Evolutionary conservation across 1,140 invertebrate genomes (phyloP), one percentile per base, ranked within the genome.

Genomic region (Archivesica marissinica): DNA sequence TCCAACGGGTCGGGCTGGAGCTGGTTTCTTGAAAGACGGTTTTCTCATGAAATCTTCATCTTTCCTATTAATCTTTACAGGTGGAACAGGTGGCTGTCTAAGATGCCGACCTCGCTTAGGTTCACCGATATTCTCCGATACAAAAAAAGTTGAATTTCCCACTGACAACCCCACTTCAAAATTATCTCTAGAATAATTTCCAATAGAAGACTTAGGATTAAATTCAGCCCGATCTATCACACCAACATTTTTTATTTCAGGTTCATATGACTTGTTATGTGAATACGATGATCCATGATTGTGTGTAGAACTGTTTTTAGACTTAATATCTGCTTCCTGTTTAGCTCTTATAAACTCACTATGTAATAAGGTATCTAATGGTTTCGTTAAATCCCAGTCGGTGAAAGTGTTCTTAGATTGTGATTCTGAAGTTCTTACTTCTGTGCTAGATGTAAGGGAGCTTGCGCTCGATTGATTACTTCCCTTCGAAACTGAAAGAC

Each of bases 21-120:
- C 68, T 54, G 86, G 86, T 68, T 90, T 92, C 38, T 87, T 88
- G 25, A 88, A 59, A 47, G 88, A 91, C 23, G 88, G 82, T 70
- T 70, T 87, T 13, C 88, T 52, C 41, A 72, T 59, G 74, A 89
- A 80, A 52, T 87, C 61, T 28, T 30, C 15, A 33, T 66, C 70
- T 52, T 50, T 41, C 23, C 56, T 86, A 66, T 74, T 56, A n/a
- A 25, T 61, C 17, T 23, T 54, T 25, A 56, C 75, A 44, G 86
- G 88, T 61, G 88, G 87, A 59, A 85, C 85, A 17, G 89, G 88
- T 23, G 87, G 87, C 59, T 88, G 87, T 30, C 87, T 82, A 41
- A 88, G 68, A 4, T 50, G 76, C 7, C 68, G 66, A 15, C 30
- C 17, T 50, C 17, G 50, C 50, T 64, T 83, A 1, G 28, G 25